A percentile compares a stretch with the other conserved stretches of the same genome.
These are phyloP conservation scores for Silurus meridionalis DNA, from an alignment of 2,113 vertebrate genomes.

Conservation along the genomic window DNA sequence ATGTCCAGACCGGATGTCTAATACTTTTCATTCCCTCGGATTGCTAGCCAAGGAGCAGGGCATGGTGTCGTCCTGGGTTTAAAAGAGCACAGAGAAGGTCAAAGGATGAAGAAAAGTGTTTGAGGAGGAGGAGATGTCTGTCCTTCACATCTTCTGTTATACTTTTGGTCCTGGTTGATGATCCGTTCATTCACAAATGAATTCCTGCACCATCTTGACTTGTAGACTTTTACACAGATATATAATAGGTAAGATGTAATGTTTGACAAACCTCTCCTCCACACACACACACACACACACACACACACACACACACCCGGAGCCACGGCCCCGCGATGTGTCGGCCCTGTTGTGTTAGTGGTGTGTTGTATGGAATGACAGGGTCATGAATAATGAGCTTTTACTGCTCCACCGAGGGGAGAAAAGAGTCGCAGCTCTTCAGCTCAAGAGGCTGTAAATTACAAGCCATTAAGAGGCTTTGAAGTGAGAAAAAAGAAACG, in stretches of 20 bases:
- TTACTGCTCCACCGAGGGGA: slow-evolving; percentile 41
- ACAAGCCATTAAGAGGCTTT: slow-evolving; percentile 51
- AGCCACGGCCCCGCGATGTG: slow-evolving; percentile 23
- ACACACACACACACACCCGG: slow-evolving; percentile 23
- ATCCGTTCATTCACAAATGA: neutral
- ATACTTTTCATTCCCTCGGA: no score
- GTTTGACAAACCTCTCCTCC: neutral
- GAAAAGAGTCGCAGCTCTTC: slow-evolving; percentile 42
- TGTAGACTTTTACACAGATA: neutral
- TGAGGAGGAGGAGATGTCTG: neutral
- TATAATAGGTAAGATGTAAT: neutral
- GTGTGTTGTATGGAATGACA: slow-evolving; percentile 52
- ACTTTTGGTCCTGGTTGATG: neutral
- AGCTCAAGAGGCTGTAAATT: slow-evolving; percentile 57
- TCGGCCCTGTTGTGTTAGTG: slow-evolving; percentile 46
- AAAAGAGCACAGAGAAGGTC: no score
- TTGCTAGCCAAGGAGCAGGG: no score
- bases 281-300: slow-evolving; percentile 24
- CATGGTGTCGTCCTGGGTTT: no score
- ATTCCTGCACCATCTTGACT: neutral
- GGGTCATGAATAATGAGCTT: slow-evolving; percentile 60
- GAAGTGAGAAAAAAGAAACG: slow-evolving; percentile 40
- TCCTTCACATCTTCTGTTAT: neutral
- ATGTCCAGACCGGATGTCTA: no score
- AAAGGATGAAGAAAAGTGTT: no score